phyloP scores from a whole-genome alignment of 1,140 invertebrate genomes.

The Temnothorax nylanderi region DNA sequence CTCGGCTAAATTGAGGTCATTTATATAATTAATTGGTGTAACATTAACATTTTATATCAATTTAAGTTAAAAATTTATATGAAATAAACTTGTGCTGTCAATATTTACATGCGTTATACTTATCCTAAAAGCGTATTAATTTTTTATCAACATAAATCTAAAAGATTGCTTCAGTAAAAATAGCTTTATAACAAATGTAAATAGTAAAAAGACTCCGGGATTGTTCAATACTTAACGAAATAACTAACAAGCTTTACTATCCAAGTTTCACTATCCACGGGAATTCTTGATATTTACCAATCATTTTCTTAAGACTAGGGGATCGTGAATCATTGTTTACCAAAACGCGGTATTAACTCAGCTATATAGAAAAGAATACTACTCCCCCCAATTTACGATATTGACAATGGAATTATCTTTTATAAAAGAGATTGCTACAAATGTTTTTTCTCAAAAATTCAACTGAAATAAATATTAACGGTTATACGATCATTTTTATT shows the following conservation, averaged over 20 bases:
- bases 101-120: background rate
- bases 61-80: background rate
- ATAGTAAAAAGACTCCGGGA: background rate
- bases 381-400: background rate
- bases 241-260: background rate
- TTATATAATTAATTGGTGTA: background rate
- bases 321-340: constrained; percentile 1
- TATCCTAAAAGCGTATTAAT: background rate
- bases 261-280: background rate
- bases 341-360: background rate
- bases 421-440: background rate
- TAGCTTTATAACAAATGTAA: background rate
- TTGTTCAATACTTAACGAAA: background rate
- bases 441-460: background rate
- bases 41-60: background rate
- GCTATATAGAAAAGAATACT: background rate
- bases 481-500: background rate
- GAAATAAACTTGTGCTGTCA: background rate
- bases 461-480: background rate
- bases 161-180: background rate
- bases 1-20: background rate
- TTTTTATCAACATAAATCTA: background rate
- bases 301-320: background rate
- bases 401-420: background rate
- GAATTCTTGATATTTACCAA: background rate